Conservation (phyloP, 2,888 invertebrate species). For the Uloborus plumipes region DNA sequence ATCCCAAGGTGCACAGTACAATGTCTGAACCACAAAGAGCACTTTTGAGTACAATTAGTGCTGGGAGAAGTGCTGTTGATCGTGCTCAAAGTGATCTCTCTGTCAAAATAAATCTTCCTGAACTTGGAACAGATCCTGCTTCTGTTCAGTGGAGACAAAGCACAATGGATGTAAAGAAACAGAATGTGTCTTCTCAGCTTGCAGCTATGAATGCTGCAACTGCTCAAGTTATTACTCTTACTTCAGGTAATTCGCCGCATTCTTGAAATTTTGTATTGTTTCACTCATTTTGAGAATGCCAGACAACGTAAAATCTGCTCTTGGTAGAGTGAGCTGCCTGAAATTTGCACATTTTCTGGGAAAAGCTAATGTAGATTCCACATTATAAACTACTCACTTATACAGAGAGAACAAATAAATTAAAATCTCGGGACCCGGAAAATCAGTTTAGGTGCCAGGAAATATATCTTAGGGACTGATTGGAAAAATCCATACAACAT, state of each 20-base stretch:
- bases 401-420: too few relatives aligned
- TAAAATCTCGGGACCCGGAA: too few relatives aligned
- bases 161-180: constrained; percentile 93
- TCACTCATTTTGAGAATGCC: too few relatives aligned
- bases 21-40: constrained; percentile 93
- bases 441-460: too few relatives aligned
- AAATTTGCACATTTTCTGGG: too few relatives aligned
- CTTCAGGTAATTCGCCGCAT: constrained; percentile 75
- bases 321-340: too few relatives aligned
- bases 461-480: too few relatives aligned
- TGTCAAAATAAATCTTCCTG: constrained; percentile 78
- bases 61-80: constrained; percentile 88
- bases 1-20: constrained; percentile 87
- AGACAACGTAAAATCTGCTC: too few relatives aligned
- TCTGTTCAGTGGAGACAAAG: constrained; percentile 95
- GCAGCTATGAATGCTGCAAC: constrained; percentile 99
- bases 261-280: too few relatives aligned
- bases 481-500: too few relatives aligned
- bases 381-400: too few relatives aligned
- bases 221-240: constrained; percentile 93
- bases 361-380: too few relatives aligned
- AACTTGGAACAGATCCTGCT: constrained; percentile 84
- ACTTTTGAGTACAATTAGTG: constrained; percentile 88
- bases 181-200: constrained; percentile 95
- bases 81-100: constrained; percentile 85